Base-by-base conservation (phyloP, 1,140 invertebrate species). In the Camponotus pennsylvanicus region DNA sequence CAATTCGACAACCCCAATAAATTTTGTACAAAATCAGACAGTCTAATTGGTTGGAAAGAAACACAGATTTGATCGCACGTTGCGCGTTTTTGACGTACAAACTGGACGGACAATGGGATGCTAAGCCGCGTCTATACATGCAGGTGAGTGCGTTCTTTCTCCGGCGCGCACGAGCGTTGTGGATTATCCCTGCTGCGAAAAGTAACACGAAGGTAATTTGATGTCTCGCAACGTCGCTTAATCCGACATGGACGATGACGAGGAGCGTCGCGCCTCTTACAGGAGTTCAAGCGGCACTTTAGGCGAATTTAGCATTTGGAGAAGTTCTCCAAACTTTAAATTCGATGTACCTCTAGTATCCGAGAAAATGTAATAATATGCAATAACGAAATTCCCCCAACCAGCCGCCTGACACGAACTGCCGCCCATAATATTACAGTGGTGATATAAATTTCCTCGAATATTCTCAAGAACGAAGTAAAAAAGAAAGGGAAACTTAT, bases 201-300 rank as follows among this genome's bases (percentile, higher is more conserved):
- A 90, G 88, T 87, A 88, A 88, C 67, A 70, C 79, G 79, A 71
- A 57, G 75, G 63, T 88, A 89, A 92, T 89, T 91, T 82, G 83
- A 86, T 80, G 86, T 87, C 86, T 87, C 88, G 59, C 82, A 37
- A 55, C 77, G 69, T 75, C n/a, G 86, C n/a, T 52, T 85, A 66
- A 86, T 76, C 63, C 73, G 34, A 87, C 67, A 59, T 78, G n/a
- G 63, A 73, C 61, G 55, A 71, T 67, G 32, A 85, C 37, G 49
- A 42, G 55, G 15, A 57, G 61, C 27, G 79, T 57, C 45, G 18
- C 32, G 45, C 49, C 67, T 63, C 40, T 42, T 52, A n/a, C 52
- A 34, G n/a, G n/a, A 83, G 79, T 83, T 83, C 37, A 83, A 83
- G 69, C 69, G 40, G 40, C n/a, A 70, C 79, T 75, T 83, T 83